Evolutionary conservation across 2,113 vertebrate species (phyloP).

Genomic region (Microcebus griseorufus): DNA sequence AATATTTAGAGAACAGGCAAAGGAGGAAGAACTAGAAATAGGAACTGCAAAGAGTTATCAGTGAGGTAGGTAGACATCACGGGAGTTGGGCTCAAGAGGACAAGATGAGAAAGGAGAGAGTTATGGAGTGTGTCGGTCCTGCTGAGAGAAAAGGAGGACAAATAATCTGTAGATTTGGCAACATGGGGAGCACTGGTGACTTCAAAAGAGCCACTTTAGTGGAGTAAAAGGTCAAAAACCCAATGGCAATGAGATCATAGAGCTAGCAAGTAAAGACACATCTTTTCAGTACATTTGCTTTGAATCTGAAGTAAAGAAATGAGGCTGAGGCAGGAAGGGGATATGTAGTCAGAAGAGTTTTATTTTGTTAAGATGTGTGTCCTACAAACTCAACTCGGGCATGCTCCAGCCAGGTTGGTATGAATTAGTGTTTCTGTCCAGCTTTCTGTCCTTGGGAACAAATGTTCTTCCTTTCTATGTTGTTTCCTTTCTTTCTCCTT

Average conservation of each 20-base stretch:
- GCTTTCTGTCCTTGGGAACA: background rate
- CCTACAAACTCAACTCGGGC: background rate
- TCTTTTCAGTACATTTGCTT: background rate
- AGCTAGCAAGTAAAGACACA: background rate
- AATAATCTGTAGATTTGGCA: background rate
- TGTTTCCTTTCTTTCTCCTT: background rate
- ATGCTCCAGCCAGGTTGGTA: background rate
- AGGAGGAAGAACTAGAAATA: background rate
- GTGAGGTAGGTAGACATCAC: background rate
- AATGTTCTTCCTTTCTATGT: background rate
- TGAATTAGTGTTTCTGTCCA: background rate
- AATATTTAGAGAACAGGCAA: background rate
- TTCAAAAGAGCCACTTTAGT: background rate
- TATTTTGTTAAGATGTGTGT: background rate
- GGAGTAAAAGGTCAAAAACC: background rate
- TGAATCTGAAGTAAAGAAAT: conserved; percentile 4
- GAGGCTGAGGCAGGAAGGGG: background rate
- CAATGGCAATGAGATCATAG: background rate
- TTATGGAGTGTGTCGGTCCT: background rate
- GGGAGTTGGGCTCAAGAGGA: background rate
- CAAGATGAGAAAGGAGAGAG: background rate
- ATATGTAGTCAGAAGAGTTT: background rate
- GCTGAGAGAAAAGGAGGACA: background rate
- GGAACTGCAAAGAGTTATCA: background rate
- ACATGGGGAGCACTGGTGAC: background rate